Evolutionary conservation across 2,888 invertebrate species (phyloP).

Genomic region (Andrena camellia): DNA sequence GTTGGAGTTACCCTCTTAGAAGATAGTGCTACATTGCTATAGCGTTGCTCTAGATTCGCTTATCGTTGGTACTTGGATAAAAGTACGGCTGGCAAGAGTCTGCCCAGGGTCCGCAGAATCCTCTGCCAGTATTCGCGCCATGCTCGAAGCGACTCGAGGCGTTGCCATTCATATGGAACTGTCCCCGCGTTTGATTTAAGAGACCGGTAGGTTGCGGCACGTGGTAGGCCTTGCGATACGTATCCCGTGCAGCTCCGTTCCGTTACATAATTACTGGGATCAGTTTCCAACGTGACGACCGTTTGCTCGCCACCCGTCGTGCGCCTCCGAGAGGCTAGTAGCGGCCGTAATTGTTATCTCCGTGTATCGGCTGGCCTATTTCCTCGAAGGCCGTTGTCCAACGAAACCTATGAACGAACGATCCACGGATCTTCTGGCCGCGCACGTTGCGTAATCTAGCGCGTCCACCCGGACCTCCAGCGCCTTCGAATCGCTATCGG

Average conservation of each 20-base stretch:
- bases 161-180: slow-evolving; percentile 14
- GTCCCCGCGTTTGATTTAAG: slow-evolving; percentile 30
- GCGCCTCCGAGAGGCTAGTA: slow-evolving; percentile 44
- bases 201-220: slow-evolving; percentile 46
- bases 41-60: too few relatives aligned
- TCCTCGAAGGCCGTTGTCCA: slow-evolving; percentile 66
- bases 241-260: slow-evolving; percentile 24
- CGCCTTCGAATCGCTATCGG: background rate
- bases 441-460: slow-evolving; percentile 3
- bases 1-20: too few relatives aligned
- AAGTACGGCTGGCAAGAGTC: too few relatives aligned
- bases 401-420: slow-evolving; percentile 28
- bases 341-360: slow-evolving; percentile 73
- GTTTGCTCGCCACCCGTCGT: slow-evolving; percentile 39
- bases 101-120: too few relatives aligned
- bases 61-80: too few relatives aligned
- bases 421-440: background rate
- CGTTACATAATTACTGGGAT: slow-evolving; percentile 51
- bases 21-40: too few relatives aligned
- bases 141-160: background rate
- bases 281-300: slow-evolving; percentile 39
- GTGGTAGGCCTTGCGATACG: slow-evolving; percentile 55
- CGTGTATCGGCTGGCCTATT: slow-evolving; percentile 70
- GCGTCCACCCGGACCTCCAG: background rate
- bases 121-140: too few relatives aligned